Evolutionary conservation across 2,797 vertebrate species (phyloP).

Genomic region (Ptychadena robeensis): DNA sequence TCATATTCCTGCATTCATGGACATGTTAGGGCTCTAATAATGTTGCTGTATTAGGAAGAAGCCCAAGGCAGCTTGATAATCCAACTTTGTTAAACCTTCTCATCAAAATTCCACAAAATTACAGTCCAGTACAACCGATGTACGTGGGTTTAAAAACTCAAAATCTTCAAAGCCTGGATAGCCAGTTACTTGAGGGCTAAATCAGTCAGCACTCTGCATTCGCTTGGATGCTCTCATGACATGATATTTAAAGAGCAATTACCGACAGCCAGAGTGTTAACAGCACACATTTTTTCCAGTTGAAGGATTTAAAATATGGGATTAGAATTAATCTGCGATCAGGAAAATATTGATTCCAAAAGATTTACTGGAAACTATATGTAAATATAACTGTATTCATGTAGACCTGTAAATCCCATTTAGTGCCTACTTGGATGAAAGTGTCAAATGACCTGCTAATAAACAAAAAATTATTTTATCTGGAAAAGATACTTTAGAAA

Average conservation of each 20-base stretch:
- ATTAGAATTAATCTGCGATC: slow-evolving; percentile 5
- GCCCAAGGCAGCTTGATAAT: slow-evolving; percentile 43
- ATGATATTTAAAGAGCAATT: slow-evolving; percentile 35
- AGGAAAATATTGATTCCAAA: not conserved
- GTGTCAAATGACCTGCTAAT: not conserved
- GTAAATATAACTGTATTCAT: not conserved
- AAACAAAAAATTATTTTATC: not conserved
- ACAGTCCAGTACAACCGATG: slow-evolving; percentile 15
- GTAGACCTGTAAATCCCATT: not conserved
- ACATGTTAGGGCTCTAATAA: slow-evolving; percentile 28
- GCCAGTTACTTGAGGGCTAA: slow-evolving; percentile 21
- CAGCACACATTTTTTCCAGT: slow-evolving; percentile 1
- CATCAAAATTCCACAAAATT: slow-evolving; percentile 60
- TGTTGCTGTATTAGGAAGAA: slow-evolving; percentile 29
- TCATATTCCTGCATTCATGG: not conserved
- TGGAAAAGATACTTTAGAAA: no score
- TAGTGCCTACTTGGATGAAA: not conserved
- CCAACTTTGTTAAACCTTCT: slow-evolving; percentile 40
- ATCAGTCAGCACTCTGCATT: slow-evolving; percentile 18
- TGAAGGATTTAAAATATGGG: slow-evolving; percentile 1
- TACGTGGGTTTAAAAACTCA: slow-evolving; percentile 31
- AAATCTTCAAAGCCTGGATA: slow-evolving; percentile 19
- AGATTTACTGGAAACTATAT: not conserved
- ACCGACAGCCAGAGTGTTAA: slow-evolving; percentile 5
- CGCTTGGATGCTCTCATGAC: not conserved